Evolutionary conservation across 2,113 vertebrate genomes (phyloP).

Genomic region (Ariopsis seemanni): DNA sequence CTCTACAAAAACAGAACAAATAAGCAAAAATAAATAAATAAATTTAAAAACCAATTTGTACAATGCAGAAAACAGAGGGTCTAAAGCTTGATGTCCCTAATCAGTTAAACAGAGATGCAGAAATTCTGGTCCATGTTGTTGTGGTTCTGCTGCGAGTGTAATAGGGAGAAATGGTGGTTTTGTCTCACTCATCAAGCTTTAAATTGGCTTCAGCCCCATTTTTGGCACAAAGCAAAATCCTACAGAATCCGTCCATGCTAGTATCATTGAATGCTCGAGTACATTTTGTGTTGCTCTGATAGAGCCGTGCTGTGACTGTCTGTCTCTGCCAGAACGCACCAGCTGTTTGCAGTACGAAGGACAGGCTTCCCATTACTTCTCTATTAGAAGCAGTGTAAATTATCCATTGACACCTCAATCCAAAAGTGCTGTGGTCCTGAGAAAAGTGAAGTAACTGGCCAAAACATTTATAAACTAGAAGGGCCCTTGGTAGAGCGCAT

Average conservation of each 20-base stretch:
- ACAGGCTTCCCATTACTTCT: constrained; percentile 44
- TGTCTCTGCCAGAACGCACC: constrained; percentile 66
- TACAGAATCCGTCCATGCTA: neutral
- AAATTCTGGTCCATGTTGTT: neutral
- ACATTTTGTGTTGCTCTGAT: neutral
- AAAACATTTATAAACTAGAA: constrained; percentile 20
- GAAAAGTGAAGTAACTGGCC: constrained; percentile 1
- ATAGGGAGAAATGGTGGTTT: neutral
- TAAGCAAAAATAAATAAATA: neutral
- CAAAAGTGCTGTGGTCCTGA: neutral
- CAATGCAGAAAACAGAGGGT: neutral
- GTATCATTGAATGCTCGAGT: neutral
- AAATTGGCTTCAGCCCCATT: constrained; percentile 55
- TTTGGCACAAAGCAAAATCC: neutral
- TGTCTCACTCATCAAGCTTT: neutral
- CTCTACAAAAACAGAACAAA: constrained; percentile 66
- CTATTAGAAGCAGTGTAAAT: constrained; percentile 41
- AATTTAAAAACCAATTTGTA: neutral
- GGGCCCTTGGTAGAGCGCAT: too few relatives aligned
- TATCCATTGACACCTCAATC: constrained; percentile 19
- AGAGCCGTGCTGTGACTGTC: constrained; percentile 44
- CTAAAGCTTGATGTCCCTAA: neutral
- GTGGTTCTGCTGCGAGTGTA: neutral
- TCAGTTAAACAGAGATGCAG: neutral
- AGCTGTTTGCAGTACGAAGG: constrained; percentile 65